Base-by-base conservation (phyloP, 1,140 invertebrate genomes). In the Coelopa frigida region DNA sequence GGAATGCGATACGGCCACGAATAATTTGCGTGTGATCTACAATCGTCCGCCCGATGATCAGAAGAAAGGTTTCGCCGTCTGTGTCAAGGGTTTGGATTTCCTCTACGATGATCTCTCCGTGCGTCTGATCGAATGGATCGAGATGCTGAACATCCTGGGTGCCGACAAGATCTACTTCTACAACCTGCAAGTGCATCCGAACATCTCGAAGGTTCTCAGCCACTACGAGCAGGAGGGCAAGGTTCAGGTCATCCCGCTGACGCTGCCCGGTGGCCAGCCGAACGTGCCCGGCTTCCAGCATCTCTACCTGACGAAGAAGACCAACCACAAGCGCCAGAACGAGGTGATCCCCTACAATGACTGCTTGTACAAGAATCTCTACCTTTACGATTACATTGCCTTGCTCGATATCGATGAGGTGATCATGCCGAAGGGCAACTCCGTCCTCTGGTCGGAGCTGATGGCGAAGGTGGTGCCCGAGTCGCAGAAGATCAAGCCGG, bases 341-440 rank as follows among this genome's bases (percentile, higher is more conserved):
- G 93, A 97, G 68, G 75, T 97, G 27, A 94, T 97, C 54, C 92
- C 94, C 1, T 96, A 96, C 74, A 97, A 97, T 70, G 94, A 97
- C 64, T 97, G 94, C 60, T 75, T 97, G 5, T 96, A 97, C 72
- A 85, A 92, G 55, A 88, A 94, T 62, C 79, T 94, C 71, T 93
- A 94, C 62, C 75, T 82, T 31, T 95, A 94, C 65, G 81, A 90
- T 41, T 94, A 92, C 71, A 84, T 96, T 24, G 88, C 87, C 0
- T 72, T 97, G 11, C 72, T 96, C 18, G 94, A 97, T 59, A 89
- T 91, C 31, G 93, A 97, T 67, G 93, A 97, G 69, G 84, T 96
- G 29, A 94, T 96, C 50, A 92, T 96, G 82, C 93, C 93, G 2
- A 73, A 93, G 15, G 78, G 84, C 50, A 79, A 83, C 44, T 61